phyloP scores from a whole-genome alignment of 2,888 invertebrate species.

The Yponomeuta sedellus region DNA sequence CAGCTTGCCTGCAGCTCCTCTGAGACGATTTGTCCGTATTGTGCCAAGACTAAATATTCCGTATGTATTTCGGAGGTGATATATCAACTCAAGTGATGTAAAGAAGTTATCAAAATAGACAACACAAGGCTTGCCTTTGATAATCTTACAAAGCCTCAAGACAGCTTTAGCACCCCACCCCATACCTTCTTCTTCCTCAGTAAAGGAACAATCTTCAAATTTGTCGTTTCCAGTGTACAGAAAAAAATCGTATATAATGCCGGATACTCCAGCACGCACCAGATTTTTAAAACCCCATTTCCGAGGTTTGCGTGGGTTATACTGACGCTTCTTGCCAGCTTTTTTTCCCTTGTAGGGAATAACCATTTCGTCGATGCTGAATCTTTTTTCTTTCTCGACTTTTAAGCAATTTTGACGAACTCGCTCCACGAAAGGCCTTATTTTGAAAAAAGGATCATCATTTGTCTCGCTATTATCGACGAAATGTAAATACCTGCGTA shows the following conservation, averaged over 20 bases:
- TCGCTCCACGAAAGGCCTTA: slow-evolving; percentile 31
- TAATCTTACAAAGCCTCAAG: slow-evolving; percentile 25
- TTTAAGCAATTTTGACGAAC: slow-evolving; percentile 27
- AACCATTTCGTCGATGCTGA: slow-evolving; percentile 40
- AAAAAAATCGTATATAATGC: slow-evolving; percentile 32
- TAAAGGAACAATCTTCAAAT: slow-evolving; percentile 25
- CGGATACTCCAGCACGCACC: slow-evolving; percentile 36
- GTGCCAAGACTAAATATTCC: slow-evolving; percentile 15
- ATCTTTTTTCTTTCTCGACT: slow-evolving; percentile 27
- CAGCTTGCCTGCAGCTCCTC: slow-evolving; percentile 5
- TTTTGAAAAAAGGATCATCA: slow-evolving; percentile 26
- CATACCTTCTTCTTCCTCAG: slow-evolving; percentile 23
- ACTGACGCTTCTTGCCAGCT: slow-evolving; percentile 36
- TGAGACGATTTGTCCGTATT: slow-evolving; percentile 14
- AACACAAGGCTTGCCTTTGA: slow-evolving; percentile 18
- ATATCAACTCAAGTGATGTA: slow-evolving; percentile 11
- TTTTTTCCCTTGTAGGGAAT: slow-evolving; percentile 38
- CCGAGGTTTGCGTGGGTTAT: slow-evolving; percentile 36
- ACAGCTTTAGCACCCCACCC: slow-evolving; percentile 28
- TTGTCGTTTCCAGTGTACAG: slow-evolving; percentile 26
- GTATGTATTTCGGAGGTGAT: slow-evolving; percentile 11
- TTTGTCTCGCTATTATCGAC: too few relatives aligned
- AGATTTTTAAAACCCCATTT: slow-evolving; percentile 43
- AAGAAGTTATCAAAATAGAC: slow-evolving; percentile 1
- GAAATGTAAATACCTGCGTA: too few relatives aligned